Base-by-base conservation (phyloP, 2,888 invertebrate genomes). In the Lasioglossum pauxillum region DNA sequence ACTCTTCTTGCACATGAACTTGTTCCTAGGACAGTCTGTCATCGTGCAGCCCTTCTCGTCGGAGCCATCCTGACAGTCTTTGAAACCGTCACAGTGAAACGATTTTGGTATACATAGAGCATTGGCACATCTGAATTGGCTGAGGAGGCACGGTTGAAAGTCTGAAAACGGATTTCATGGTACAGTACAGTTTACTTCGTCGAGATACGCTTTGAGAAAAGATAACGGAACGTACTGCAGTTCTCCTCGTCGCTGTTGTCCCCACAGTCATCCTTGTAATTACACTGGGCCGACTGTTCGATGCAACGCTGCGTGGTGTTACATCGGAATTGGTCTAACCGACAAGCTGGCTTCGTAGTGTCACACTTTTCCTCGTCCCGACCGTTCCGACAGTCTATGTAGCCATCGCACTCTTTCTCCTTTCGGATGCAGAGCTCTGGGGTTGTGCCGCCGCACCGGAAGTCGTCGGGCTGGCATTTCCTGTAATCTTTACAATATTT, bases 101-200 rank as follows among this genome's bases (percentile, higher is more conserved):
- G 97, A 97, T 76, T 97, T 96, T 0, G 99, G 99, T 92, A 99
- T 99, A 95, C 99, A 99, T 19, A 99, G 96, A 0, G 98, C 98
- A 95, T 99, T 99, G 90, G 97, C 97, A 95, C 99, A 99, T 60
- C 98, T 97, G 96, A 99, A 99, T 96, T 99, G 99, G 2, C 98
- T 98, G 91, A 97, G 97, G 94, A 98, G 98, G 95, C 99, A 99
- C 0, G 97, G 96, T 0, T 98, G 98, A 94, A 99, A 99, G 95
- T 97, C 98, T 98, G 64, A 95, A n/a, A 92, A 86, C 0, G 2
- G 5, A 38, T n/a, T 71, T n/a, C 41, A n/a, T 41, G 12, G 12
- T 64, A 64, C 10, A 10, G 10, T 67, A 67, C 7, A 7, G 64
- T 64, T 14, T 31, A 7, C 16, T 64, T 64, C 64, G 12, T n/a